Conservation (phyloP, 2,797 vertebrate species). For the Synanceia verrucosa region DNA sequence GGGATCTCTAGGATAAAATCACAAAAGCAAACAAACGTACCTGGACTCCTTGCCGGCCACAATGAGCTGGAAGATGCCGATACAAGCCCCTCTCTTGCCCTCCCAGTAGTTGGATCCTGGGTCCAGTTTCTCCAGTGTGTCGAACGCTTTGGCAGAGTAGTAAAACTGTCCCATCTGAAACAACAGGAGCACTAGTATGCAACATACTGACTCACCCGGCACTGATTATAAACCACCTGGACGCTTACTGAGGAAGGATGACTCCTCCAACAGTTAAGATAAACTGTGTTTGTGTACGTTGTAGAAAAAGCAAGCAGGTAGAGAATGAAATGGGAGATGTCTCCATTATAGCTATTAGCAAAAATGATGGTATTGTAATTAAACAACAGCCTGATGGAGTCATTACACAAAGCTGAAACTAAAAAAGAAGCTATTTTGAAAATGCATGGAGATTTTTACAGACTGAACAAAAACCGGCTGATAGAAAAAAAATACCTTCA, state of each 20-base stretch:
- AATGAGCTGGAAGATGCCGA: constrained; percentile 97
- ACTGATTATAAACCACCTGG: background rate
- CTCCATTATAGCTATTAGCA: background rate
- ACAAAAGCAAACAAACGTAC: constrained; percentile 76
- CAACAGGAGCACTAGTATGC: constrained; percentile 2
- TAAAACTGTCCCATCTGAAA: constrained; percentile 97
- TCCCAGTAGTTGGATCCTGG: constrained; percentile 95
- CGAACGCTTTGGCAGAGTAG: constrained; percentile 96
- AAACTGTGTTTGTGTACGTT: background rate
- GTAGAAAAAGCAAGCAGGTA: background rate
- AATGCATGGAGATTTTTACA: background rate
- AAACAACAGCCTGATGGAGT: background rate
- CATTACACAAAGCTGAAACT: too few species aligned
- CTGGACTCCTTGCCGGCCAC: constrained; percentile 93
- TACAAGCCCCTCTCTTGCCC: constrained; percentile 96
- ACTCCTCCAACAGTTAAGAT: background rate
- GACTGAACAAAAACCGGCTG: too few species aligned
- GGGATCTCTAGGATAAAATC: background rate
- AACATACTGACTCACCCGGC: background rate
- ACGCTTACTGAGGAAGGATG: background rate
- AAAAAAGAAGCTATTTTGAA: background rate
- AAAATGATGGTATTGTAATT: background rate
- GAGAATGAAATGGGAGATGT: background rate
- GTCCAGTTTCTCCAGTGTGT: constrained; percentile 93
- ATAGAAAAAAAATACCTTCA: background rate